Base-by-base conservation (phyloP, 2,888 invertebrate genomes). In the Sicus ferrugineus region DNA sequence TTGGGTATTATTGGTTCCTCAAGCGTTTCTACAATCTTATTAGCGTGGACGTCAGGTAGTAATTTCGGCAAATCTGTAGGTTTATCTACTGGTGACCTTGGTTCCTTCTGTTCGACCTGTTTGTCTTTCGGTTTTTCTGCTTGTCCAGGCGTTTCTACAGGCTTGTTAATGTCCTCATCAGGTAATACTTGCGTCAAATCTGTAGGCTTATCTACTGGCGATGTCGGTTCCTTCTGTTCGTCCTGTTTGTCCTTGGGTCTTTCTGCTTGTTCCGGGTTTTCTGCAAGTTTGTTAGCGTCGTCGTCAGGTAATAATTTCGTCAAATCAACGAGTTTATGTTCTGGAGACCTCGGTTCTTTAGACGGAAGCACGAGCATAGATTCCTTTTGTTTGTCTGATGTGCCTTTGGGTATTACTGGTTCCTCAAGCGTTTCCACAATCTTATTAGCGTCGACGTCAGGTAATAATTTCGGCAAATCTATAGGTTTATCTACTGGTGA, bases 301-400 rank as follows among this genome's bases (percentile, higher is more conserved):
- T 38, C 30, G 14, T 58, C 58, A 11, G n/a, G 58, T n/a, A 30
- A 30, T 2, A 11, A 30, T 58, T 58, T 30, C 38, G 38, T 9
- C 11, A 38, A 38, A 11, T 38, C 38, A 38, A 11, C 11, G 7
- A 38, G 7, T 26, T 21, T 14, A 11, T 21, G 11, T 11, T 56
- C 26, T 26, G 56, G 26, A 28, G 16, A 16, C 19, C 31, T 14
- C 7, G 28, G 7, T 58, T 19, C 75, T 78, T 0, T 72, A 73
- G 70, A 77, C 77, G 58, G 71, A 71, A 64, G 78, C 75, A 14
- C 77, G 70, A 58, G 66, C 73, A 56, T 78, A 73, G 23, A 69
- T 62, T 56, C 72, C 21, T 6, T 11, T 38, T 38, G 38, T 38
- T 38, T 38, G 38, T 38, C 38, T 38, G 6, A 9, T 38, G 38